Percentiles rank a stretch among this genome's conserved stretches.
Evolutionary conservation across 1,140 invertebrate genomes (phyloP).

Genomic region (Phymastichus coffea): DNA sequence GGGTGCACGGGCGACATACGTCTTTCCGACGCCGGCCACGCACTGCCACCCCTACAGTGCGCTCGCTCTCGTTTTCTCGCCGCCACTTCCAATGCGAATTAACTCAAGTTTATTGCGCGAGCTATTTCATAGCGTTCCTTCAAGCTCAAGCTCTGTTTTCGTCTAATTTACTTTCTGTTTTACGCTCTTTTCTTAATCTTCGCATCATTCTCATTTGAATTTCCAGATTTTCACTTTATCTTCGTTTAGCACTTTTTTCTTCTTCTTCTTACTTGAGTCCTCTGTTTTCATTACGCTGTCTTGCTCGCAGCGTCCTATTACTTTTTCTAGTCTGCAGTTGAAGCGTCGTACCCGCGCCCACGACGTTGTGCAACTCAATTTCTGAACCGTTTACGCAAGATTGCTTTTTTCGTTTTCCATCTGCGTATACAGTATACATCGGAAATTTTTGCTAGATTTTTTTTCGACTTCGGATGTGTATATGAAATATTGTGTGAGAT

Average conservation of each 20-base stretch:
- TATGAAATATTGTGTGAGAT: background rate
- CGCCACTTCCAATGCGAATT: background rate
- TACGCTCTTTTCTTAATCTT: constrained; percentile 3
- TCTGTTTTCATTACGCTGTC: background rate
- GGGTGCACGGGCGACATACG: too few relatives aligned
- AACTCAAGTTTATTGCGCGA: background rate
- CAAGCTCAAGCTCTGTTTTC: background rate
- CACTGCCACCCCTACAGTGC: too few relatives aligned
- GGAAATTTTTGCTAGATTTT: too few relatives aligned
- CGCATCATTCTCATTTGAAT: constrained; percentile 11
- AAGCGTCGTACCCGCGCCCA: too few relatives aligned
- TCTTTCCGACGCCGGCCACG: too few relatives aligned
- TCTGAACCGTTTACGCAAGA: constrained; percentile 9
- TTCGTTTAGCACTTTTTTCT: constrained; percentile 2
- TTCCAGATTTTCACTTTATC: background rate
- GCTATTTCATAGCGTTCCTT: background rate
- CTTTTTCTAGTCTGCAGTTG: background rate
- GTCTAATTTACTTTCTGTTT: background rate
- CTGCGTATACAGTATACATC: too few relatives aligned
- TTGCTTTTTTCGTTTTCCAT: too few relatives aligned
- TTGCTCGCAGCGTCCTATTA: background rate
- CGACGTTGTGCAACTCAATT: background rate
- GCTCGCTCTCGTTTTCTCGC: background rate
- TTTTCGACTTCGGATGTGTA: background rate
- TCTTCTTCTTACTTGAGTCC: background rate